A percentile compares a stretch with the other conserved stretches of the same genome.
These are phyloP conservation scores for Tetragnatha montana DNA, from an alignment of 2,888 invertebrate species.

Conservation along the genomic window DNA sequence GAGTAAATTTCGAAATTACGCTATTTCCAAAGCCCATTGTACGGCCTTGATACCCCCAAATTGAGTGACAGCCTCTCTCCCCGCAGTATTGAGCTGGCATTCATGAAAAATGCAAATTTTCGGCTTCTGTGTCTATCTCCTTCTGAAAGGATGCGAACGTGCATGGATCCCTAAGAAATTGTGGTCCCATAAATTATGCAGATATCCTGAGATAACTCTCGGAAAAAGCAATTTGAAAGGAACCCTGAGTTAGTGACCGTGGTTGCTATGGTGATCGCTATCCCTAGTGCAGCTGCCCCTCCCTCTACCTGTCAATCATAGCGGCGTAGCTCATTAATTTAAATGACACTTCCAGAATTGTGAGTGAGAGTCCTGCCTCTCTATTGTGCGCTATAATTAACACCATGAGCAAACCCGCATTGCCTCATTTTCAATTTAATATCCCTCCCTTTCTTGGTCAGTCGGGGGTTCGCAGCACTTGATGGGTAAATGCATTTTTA, in stretches of 20 bases:
- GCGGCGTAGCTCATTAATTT: slow-evolving; percentile 67
- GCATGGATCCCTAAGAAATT: slow-evolving; percentile 59
- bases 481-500: too few relatives aligned
- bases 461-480: not conserved
- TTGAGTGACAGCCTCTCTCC: not conserved
- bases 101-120: slow-evolving; percentile 42
- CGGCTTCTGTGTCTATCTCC: slow-evolving; percentile 16
- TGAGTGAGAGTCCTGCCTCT: slow-evolving; percentile 40
- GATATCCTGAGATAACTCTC: slow-evolving; percentile 67
- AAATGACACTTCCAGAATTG: slow-evolving; percentile 69
- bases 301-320: slow-evolving; percentile 68
- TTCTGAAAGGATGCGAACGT: slow-evolving; percentile 33
- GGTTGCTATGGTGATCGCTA: slow-evolving; percentile 63
- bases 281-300: slow-evolving; percentile 64
- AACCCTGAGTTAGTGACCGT: slow-evolving; percentile 62
- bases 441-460: slow-evolving; percentile 18
- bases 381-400: slow-evolving; percentile 66
- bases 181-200: slow-evolving; percentile 69
- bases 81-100: not conserved
- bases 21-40: too few relatives aligned
- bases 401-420: slow-evolving; percentile 64
- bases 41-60: not conserved
- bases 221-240: slow-evolving; percentile 70
- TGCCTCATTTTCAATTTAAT: slow-evolving; percentile 63
- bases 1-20: too few relatives aligned